Percentiles rank a stretch among this genome's conserved stretches.
Evolutionary conservation across 2,888 invertebrate species (phyloP).

Genomic region (Erynnis tages): DNA sequence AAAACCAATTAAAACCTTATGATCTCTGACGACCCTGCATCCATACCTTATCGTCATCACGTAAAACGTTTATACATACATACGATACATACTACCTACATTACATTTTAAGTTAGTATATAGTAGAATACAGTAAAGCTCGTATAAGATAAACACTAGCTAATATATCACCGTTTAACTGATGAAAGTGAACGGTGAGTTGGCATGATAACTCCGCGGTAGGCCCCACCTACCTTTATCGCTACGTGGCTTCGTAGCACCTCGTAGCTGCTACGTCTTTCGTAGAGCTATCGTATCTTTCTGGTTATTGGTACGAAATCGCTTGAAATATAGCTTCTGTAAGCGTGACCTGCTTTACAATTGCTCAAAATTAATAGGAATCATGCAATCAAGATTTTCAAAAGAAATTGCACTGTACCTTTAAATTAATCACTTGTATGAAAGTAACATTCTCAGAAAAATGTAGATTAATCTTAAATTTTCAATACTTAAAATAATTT

Average conservation of each 20-base stretch:
- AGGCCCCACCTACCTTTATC: slow-evolving; percentile 14
- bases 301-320: not conserved
- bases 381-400: too few relatives aligned
- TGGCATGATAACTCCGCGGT: slow-evolving; percentile 15
- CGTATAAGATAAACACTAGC: slow-evolving; percentile 11
- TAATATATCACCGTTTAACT: slow-evolving; percentile 23
- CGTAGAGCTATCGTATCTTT: slow-evolving; percentile 4
- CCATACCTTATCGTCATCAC: too few relatives aligned
- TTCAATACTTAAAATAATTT: too few relatives aligned
- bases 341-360: too few relatives aligned
- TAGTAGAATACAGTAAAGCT: not conserved
- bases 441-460: too few relatives aligned
- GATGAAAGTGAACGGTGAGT: slow-evolving; percentile 20
- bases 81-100: not conserved
- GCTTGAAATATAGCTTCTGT: not conserved
- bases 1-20: too few relatives aligned
- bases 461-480: too few relatives aligned
- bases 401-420: too few relatives aligned
- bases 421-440: too few relatives aligned
- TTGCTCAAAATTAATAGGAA: too few relatives aligned
- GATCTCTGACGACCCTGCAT: too few relatives aligned
- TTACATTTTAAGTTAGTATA: not conserved
- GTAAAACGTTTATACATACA: too few relatives aligned
- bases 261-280: slow-evolving; percentile 9
- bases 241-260: slow-evolving; percentile 14